phyloP scores from a whole-genome alignment of 1,140 invertebrate genomes.

The Brachionus sp. region DNA sequence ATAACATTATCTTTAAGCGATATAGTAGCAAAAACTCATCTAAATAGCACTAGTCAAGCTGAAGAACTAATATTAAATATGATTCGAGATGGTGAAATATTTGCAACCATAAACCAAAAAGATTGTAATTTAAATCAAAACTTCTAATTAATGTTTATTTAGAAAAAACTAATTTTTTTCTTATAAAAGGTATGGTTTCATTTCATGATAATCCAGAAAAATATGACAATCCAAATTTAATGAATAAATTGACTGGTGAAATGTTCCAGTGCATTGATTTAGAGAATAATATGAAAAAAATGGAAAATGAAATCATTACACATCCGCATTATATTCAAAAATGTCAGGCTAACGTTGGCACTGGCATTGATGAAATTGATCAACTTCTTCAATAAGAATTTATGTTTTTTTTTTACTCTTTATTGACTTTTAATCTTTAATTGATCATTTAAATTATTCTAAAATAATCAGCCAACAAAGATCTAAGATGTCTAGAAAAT shows the following conservation, averaged over 20 bases:
- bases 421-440: not conserved
- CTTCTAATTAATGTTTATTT: not conserved
- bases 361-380: slow-evolving; percentile 12
- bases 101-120: slow-evolving; percentile 92
- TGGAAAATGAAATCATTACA: slow-evolving; percentile 88
- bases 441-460: too few relatives aligned
- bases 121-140: slow-evolving; percentile 63
- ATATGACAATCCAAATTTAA: slow-evolving; percentile 80
- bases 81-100: slow-evolving; percentile 96
- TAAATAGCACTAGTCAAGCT: slow-evolving; percentile 76
- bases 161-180: not conserved
- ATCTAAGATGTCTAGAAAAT: too few relatives aligned
- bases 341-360: slow-evolving; percentile 46
- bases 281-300: slow-evolving; percentile 77
- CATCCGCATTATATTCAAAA: slow-evolving; percentile 81
- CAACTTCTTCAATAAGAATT: slow-evolving; percentile 29
- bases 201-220: slow-evolving; percentile 94
- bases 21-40: slow-evolving; percentile 82
- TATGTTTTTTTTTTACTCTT: not conserved
- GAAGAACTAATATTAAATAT: slow-evolving; percentile 91
- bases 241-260: slow-evolving; percentile 79
- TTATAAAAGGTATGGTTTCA: slow-evolving; percentile 73
- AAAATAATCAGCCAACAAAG: too few relatives aligned
- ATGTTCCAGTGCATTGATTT: slow-evolving; percentile 79
- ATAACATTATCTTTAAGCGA: slow-evolving; percentile 86